Evolutionary conservation across 2,113 vertebrate species (phyloP), one percentile per base, ranked within the genome.

Genomic region (Cyanistes caeruleus): DNA sequence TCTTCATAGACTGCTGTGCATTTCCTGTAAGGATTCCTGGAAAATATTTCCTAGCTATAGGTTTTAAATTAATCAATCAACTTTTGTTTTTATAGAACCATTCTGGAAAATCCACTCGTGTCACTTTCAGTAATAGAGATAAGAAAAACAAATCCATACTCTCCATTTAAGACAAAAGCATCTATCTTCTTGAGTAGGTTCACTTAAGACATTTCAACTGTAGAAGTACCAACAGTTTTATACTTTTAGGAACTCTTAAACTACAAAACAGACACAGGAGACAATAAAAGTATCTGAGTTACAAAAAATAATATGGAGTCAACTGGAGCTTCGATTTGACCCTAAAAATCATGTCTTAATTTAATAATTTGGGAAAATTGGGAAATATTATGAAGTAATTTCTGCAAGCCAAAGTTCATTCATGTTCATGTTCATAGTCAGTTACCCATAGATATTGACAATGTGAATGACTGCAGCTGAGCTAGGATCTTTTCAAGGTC

Each of bases 41-140:
- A 95, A 96, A 96, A 95, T 28, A 87, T 89, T 97, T 96, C 89
- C 90, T 90, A 93, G 79, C 48, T 77, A 20, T 60, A 91, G 88
- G 74, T 95, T 97, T 87, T 95, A 90, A 96, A 96, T 97, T 96
- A 97, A 98, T 98, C 97, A 97, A 98, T 97, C 96, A 97, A 55
- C 68, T 88, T 97, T 96, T 97, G 94, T 96, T 98, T 98, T 98
- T 97, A 97, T 97, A 94, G 37, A 91, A 84, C 79, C 93, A 48
- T 98, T 96, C 97, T 98, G 96, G 96, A 98, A 98, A 98, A 97
- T 87, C 60, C 49, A 74, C 94, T 97, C 84, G 48, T 96, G 87
- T 53, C 37, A 41, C 91, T 98, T 98, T 98, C 97, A 97, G 97
- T 97, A 98, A 98, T 25, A 93, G 91, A 91, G 68, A 93, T 97